Evolutionary conservation across 2,797 vertebrate species (phyloP), one percentile per base, ranked within the genome.

Genomic region (Betta splendens): DNA sequence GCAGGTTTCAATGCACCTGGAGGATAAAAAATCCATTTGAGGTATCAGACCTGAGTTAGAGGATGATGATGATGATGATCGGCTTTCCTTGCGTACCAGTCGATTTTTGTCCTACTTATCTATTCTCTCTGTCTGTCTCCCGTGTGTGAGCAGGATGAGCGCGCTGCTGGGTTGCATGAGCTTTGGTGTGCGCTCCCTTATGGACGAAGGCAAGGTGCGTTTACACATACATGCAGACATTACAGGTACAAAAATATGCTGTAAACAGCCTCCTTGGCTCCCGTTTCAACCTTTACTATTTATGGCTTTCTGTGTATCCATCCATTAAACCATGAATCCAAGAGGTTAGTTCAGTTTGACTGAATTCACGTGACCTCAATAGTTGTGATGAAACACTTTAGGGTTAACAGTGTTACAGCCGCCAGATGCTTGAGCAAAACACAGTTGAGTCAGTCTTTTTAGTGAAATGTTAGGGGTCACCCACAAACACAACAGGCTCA

Each of bases 81-180:
- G n/a, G 33, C 32, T 60, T 51, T 53, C 47, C 45, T 56, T 2
- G 3, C 54, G 45, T 40, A 25, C 69, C 53, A 17, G 69, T 59
- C 40, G 49, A 65, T 71, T 66, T 69, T 53, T n/a, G 40, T 61
- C 50, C 51, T 37, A 13, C 33, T 67, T 37, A 51, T 49, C 44
- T 32, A 55, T 74, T 80, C 44, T 45, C 9, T 66, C 31, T 66
- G 22, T 66, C 28, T 64, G 29, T 57, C 39, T 45, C 13, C 47
- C 9, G 4, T 76, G 33, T 74, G 21, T 77, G 53, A 54, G 49
- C 57, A 92, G 89, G 69, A 65, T 54, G 48, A 87, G 86, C 49
- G 46, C 72, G 9, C 87, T 96, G 18, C 79, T 96, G 0, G 95
- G 95, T 46, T 97, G 95, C 83, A 93, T 94, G 94, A 97, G 95